These are phyloP conservation scores for Triplophysa bombifrons DNA, from an alignment of 2,797 vertebrate species.

Conservation along the genomic window DNA sequence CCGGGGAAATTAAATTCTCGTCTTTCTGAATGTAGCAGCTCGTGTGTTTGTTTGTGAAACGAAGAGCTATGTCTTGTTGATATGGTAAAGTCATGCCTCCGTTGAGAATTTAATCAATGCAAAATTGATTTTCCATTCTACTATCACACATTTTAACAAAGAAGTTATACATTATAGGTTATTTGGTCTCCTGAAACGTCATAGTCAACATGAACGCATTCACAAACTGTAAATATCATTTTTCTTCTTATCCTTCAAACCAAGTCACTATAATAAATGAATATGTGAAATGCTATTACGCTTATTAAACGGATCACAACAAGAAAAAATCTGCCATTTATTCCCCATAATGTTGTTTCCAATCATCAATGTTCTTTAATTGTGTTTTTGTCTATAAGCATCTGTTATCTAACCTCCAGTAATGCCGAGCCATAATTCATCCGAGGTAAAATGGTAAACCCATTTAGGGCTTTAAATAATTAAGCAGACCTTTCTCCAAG, in stretches of 20 bases:
- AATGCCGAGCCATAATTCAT: constrained; percentile 55
- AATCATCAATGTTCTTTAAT: constrained; percentile 37
- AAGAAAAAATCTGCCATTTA: too few species aligned
- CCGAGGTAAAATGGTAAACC: constrained; percentile 62
- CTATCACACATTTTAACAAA: constrained; percentile 23
- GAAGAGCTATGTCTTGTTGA: constrained; percentile 7
- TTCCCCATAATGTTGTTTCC: too few species aligned
- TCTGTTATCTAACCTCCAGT: constrained; percentile 39
- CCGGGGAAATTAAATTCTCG: constrained; percentile 36
- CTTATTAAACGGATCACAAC: too few species aligned
- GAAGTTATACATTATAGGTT: constrained; percentile 2
- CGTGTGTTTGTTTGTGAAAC: constrained; percentile 23
- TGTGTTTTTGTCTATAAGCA: constrained; percentile 46
- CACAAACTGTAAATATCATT: neutral
- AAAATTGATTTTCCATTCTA: constrained; percentile 38
- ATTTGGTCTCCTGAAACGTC: constrained; percentile 24
- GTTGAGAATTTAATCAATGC: constrained; percentile 28
- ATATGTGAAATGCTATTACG: neutral
- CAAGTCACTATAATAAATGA: neutral
- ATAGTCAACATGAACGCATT: neutral
- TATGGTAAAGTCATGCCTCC: constrained; percentile 6
- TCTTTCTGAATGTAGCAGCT: constrained; percentile 19
- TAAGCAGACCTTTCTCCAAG: constrained; percentile 63
- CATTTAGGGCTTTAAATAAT: constrained; percentile 74
- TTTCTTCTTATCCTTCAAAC: neutral